Evolutionary conservation across 2,888 invertebrate species (phyloP), one percentile per base, ranked within the genome.

Genomic region (Drosophila anceps): DNA sequence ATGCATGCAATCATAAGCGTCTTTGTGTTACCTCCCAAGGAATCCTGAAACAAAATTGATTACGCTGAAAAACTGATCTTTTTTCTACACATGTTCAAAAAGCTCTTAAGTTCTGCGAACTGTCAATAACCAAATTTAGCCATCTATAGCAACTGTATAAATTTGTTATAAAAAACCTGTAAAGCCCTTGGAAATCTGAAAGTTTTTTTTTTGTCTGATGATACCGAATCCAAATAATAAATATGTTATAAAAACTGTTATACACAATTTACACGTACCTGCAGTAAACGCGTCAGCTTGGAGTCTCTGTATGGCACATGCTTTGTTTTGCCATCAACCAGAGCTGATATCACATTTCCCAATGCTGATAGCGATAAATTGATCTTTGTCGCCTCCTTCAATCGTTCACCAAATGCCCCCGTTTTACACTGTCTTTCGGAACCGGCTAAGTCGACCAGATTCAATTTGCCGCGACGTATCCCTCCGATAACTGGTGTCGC

Each of bases 301-400:
- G 97, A 97, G 92, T 98, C 98, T 79, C 98, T 94, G 92, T 96
- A 97, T 0, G 96, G 97, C 48, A 96, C 95, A 91, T 97, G 96
- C 89, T 95, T 96, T 43, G 96, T 95, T 93, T 95, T 97, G 70
- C 95, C 97, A 93, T 96, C 97, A 51, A 96, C 97, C 60, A 98
- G 92, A 0, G 97, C 97, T 1, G 97, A 97, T 76, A 98, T 98
- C 0, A 98, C 98, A 92, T 98, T 98, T 4, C 91, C 98, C 54
- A 98, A 93, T 0, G 98, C 98, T 13, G 97, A 97, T 33, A 98
- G 93, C 0, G 97, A 97, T 57, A 98, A 92, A 93, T 98, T 98
- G 68, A 98, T 98, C 93, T 97, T 98, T 0, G 97, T 97, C 0
- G 97, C 98, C 93, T 98, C 98, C 88, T 96, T 97, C 33, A 98